Percentiles rank a stretch among this genome's conserved stretches.
Evolutionary conservation across 1,140 invertebrate species (phyloP).

Genomic region (Calliopsis andreniformis): DNA sequence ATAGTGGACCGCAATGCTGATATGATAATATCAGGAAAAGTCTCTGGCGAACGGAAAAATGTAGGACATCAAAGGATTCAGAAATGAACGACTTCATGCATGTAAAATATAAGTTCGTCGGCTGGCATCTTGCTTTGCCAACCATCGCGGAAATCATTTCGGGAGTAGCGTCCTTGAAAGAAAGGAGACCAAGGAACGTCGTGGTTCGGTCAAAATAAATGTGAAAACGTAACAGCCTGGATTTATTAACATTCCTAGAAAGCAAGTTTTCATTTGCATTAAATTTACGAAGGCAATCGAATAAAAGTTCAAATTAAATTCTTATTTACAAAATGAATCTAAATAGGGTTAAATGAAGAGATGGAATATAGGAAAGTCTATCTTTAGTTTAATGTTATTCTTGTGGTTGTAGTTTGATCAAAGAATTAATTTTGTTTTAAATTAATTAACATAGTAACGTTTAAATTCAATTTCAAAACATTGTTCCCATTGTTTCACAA

Average conservation of each 20-base stretch:
- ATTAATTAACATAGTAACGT: too few relatives aligned
- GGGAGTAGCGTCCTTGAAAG: conserved; percentile 22
- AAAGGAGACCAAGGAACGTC: conserved; percentile 22
- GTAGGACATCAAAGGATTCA: conserved; percentile 44
- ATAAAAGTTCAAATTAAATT: too few relatives aligned
- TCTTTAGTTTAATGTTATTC: too few relatives aligned
- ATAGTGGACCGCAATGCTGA: not conserved
- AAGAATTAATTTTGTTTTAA: too few relatives aligned
- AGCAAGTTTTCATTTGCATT: not conserved
- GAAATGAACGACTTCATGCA: conserved; percentile 44
- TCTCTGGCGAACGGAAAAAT: conserved; percentile 3
- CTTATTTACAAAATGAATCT: too few relatives aligned
- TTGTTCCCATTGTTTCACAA: too few relatives aligned
- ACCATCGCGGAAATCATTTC: conserved; percentile 68
- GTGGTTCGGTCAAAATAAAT: conserved; percentile 21
- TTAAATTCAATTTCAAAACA: too few relatives aligned
- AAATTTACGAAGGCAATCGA: not conserved
- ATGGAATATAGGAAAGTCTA: too few relatives aligned
- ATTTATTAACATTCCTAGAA: conserved; percentile 28
- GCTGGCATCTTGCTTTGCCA: conserved; percentile 66
- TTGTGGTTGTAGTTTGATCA: too few relatives aligned
- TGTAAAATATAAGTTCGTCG: conserved; percentile 32
- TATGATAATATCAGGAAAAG: conserved; percentile 1
- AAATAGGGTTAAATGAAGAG: too few relatives aligned
- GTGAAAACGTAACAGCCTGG: conserved; percentile 14